A percentile compares a stretch with the other conserved stretches of the same genome.
Conservation (phyloP, 2,888 invertebrate species). For the Dolomedes plantarius region DNA sequence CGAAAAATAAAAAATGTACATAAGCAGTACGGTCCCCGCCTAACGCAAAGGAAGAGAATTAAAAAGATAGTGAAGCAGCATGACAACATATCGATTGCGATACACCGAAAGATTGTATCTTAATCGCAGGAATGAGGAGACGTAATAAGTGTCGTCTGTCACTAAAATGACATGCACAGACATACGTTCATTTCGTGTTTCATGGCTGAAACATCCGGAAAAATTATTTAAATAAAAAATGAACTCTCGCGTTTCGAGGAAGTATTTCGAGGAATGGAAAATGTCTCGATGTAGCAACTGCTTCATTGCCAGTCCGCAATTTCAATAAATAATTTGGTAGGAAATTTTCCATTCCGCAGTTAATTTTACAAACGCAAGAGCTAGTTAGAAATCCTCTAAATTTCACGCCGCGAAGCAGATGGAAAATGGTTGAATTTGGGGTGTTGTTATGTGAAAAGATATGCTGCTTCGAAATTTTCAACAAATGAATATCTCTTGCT, state of each 20-base stretch:
- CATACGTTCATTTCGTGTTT: slow-evolving; percentile 30
- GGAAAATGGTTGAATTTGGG: background rate
- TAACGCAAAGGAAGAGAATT: slow-evolving; percentile 11
- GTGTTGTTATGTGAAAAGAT: too few relatives aligned
- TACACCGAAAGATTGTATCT: slow-evolving; percentile 6
- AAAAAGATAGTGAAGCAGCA: background rate
- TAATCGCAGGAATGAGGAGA: slow-evolving; percentile 13
- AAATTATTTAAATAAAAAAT: background rate
- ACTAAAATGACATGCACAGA: slow-evolving; percentile 19
- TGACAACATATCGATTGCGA: slow-evolving; percentile 6
- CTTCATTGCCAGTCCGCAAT: background rate
- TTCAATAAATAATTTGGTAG: background rate
- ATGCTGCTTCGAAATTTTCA: too few relatives aligned
- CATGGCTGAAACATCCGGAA: background rate
- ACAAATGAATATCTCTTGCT: too few relatives aligned
- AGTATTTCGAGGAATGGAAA: background rate
- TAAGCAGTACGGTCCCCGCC: background rate
- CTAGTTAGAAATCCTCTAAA: background rate
- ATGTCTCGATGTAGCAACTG: background rate
- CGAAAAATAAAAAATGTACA: background rate
- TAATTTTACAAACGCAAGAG: background rate
- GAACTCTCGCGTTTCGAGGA: slow-evolving; percentile 6
- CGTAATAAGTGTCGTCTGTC: slow-evolving; percentile 38
- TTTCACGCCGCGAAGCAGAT: background rate
- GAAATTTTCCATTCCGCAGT: background rate